Evolutionary conservation across 2,113 vertebrate species (phyloP).

Genomic region (Collichthys lucidus): DNA sequence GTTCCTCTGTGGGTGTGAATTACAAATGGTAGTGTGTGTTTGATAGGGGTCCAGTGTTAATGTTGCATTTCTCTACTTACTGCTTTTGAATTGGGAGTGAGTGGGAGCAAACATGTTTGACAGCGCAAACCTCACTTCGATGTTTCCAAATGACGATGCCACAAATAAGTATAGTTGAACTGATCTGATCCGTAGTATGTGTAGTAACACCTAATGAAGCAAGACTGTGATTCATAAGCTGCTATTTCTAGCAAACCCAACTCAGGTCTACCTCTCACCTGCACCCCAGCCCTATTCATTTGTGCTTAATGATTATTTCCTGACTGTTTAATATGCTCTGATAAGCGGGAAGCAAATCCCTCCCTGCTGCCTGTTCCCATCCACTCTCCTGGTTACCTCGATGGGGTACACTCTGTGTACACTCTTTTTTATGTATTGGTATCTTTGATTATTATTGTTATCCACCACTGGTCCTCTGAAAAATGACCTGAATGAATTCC

Average conservation of each 20-base stretch:
- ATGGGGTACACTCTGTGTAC: not conserved
- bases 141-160: not conserved
- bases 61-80: not conserved
- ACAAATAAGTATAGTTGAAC: not conserved
- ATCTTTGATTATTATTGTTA: not conserved
- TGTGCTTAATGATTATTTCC: conserved; percentile 14
- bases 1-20: not conserved
- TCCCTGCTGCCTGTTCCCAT: not conserved
- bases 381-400: conserved; percentile 3
- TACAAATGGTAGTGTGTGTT: not conserved
- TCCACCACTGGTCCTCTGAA: not conserved
- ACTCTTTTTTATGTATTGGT: not conserved
- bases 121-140: not conserved
- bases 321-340: conserved; percentile 22
- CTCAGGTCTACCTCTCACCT: not conserved
- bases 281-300: not conserved
- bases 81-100: not conserved
- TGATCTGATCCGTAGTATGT: not conserved
- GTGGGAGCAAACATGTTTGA: not conserved
- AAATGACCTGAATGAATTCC: conserved; percentile 23
- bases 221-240: not conserved
- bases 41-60: not conserved
- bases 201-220: not conserved
- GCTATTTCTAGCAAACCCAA: not conserved
- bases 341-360: conserved; percentile 7